Percentiles rank a stretch among this genome's conserved stretches.
Conservation (phyloP, 2,888 invertebrate genomes). For the Ochropleura plecta region DNA sequence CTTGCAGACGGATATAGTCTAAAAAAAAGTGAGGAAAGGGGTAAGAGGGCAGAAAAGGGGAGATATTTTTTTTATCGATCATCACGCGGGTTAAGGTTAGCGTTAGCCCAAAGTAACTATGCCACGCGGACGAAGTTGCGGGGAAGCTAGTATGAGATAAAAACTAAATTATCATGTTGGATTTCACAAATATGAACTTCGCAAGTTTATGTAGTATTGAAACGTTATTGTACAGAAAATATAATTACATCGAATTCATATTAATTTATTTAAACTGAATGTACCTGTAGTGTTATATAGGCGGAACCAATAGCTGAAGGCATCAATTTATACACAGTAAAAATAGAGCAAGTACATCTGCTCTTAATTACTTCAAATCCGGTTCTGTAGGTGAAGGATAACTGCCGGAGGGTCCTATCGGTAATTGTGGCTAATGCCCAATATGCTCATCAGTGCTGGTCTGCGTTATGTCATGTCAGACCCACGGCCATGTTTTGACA, state of each 20-base stretch:
- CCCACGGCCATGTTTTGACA: constrained; percentile 51
- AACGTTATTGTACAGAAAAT: not conserved
- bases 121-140: no score
- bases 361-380: constrained; percentile 38
- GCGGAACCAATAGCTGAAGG: not conserved
- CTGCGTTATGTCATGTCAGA: constrained; percentile 38
- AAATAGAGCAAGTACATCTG: constrained; percentile 20
- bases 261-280: not conserved
- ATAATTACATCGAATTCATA: not conserved
- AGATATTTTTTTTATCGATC: no score
- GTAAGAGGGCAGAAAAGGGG: no score
- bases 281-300: no score
- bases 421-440: constrained; percentile 22
- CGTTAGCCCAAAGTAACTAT: no score
- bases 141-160: no score
- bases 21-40: no score
- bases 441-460: constrained; percentile 14
- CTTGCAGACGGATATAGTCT: no score
- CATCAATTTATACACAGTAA: not conserved
- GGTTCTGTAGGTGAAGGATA: constrained; percentile 50
- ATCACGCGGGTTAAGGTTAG: no score
- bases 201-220: no score
- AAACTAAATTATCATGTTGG: no score
- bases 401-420: constrained; percentile 36
- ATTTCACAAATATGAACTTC: no score